Percentiles rank a stretch among this genome's conserved stretches.
These are phyloP conservation scores for Diabrotica virgifera DNA, from an alignment of 1,140 invertebrate genomes.

Conservation along the genomic window DNA sequence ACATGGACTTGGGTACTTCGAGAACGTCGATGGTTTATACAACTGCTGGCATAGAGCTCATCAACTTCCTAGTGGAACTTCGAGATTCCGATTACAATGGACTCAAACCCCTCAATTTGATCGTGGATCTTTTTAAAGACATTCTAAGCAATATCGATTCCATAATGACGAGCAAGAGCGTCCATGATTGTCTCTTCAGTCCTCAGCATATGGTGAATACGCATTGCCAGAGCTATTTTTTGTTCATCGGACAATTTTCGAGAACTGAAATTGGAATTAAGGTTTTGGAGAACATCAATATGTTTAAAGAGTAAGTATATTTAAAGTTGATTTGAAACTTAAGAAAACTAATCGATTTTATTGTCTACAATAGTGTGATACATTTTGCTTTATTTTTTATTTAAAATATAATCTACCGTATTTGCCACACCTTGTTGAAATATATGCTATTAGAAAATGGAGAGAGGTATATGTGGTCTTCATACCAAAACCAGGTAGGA, in stretches of 20 bases:
- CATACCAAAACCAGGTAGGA: too few species aligned
- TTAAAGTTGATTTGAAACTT: too few species aligned
- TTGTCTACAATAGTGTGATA: too few species aligned
- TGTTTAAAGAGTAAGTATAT: conserved; percentile 68
- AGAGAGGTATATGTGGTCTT: too few species aligned
- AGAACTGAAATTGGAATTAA: conserved; percentile 69
- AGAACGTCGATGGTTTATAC: conserved; percentile 62
- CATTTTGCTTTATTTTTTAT: too few species aligned
- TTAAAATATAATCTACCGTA: too few species aligned
- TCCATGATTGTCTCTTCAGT: conserved; percentile 85
- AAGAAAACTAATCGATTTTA: too few species aligned
- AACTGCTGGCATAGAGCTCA: conserved; percentile 69
- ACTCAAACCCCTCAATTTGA: conserved; percentile 40
- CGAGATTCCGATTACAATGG: conserved; percentile 49
- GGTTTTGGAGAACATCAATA: conserved; percentile 71
- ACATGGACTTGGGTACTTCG: conserved; percentile 56
- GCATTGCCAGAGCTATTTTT: conserved; percentile 90
- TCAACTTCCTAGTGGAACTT: conserved; percentile 72
- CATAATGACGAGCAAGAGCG: conserved; percentile 68
- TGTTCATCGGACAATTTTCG: conserved; percentile 85
- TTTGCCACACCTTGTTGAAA: too few species aligned
- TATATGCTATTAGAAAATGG: too few species aligned
- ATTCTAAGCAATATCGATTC: conserved; percentile 73
- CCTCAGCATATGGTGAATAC: conserved; percentile 83
- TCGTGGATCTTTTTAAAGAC: conserved; percentile 79